These are phyloP conservation scores for Spinus pinus DNA, from an alignment of 2,797 vertebrate species.

Conservation along the genomic window DNA sequence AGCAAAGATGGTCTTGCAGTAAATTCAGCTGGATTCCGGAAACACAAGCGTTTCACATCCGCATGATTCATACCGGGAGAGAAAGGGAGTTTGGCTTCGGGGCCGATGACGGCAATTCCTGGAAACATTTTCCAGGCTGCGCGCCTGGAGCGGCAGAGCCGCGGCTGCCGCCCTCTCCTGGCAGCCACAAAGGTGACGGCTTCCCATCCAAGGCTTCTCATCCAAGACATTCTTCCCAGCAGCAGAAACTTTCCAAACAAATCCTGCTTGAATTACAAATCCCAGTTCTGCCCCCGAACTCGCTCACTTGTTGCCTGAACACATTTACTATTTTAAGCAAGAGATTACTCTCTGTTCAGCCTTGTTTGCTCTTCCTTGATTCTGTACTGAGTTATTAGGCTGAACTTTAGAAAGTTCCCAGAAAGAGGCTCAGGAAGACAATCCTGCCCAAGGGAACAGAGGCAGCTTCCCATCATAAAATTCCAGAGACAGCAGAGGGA, in stretches of 20 bases:
- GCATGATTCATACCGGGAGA: not conserved
- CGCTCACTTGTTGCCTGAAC: not conserved
- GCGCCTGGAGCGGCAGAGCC: not conserved
- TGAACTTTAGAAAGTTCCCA: not conserved
- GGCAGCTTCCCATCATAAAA: not conserved
- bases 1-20: not conserved
- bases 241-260: not conserved
- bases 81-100: not conserved
- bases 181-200: not conserved
- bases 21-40: not conserved
- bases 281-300: not conserved
- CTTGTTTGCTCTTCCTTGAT: not conserved
- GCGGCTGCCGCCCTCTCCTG: conserved; percentile 49
- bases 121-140: not conserved
- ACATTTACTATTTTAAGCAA: conserved; percentile 21
- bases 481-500: not conserved
- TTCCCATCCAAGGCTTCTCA: not conserved
- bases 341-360: not conserved
- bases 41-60: not conserved
- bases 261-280: not conserved
- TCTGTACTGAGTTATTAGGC: not conserved
- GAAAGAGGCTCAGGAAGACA: not conserved
- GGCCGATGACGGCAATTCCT: not conserved
- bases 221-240: conserved; percentile 7
- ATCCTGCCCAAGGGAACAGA: not conserved